Base-by-base conservation (phyloP, 2,888 invertebrate species). In the Stenotaenia linearis region DNA sequence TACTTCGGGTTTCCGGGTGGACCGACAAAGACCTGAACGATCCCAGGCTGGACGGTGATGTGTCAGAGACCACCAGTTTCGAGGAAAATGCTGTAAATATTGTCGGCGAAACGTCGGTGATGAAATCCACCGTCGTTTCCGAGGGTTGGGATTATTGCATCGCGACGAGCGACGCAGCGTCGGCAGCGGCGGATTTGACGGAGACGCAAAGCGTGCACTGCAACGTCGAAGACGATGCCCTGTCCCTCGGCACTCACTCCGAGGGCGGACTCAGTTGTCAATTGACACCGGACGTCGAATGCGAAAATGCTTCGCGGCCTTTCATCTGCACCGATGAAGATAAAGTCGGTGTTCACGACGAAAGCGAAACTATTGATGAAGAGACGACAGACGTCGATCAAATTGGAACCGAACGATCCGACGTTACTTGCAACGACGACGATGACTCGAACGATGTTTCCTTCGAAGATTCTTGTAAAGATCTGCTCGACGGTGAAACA, bases 181-280 rank as follows among this genome's bases (percentile, higher is more conserved):
- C 50, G 5, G 12, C 23, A 7, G 23, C 9, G 77, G 50, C 25
- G 1, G 78, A 21, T 15, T 40, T 40, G 12, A 45, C 45, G 1
- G 78, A 78, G 50, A 50, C 50, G 5, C 78, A 78, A 50, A 78
- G 78, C n/a, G 56, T 78, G 12, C 78, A 78, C 25, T 78, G 78
- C 18, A 50, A 1, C 5, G 78, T 78, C 12, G 78, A 78, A 50
- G 78, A 78, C 15, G 78, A 78, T 50, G 50, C 23, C 9, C 10
- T 78, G 15, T 78, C 78, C 5, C 10, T 10, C 23, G 25, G 45
- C 10, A 50, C 78, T 4, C 50, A 18, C 18, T 78, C 50, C 10
- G 78, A 78, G n/a, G 78, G 45, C 18, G 56, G 56, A 18, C 56
- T 21, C 21, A 56, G 56, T 18, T 56, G 56, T 18, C 56, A 56